Conservation (phyloP, 1,140 invertebrate genomes). For the Anastrepha ludens region DNA sequence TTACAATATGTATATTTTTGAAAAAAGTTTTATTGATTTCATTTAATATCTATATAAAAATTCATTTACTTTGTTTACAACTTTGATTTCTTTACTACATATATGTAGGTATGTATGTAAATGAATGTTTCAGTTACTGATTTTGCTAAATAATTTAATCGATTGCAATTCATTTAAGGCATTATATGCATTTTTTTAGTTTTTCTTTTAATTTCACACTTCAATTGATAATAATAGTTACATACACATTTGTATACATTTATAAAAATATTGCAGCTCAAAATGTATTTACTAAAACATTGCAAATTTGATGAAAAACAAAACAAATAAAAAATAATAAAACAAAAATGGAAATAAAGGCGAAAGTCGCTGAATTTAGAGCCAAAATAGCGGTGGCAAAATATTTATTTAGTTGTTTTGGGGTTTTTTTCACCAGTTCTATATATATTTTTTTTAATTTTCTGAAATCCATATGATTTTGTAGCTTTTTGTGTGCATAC, state of each 20-base stretch:
- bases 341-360: slow-evolving; percentile 27
- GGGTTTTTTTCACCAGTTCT: not conserved
- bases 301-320: not conserved
- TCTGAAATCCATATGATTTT: not conserved
- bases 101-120: not conserved
- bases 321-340: slow-evolving; percentile 16
- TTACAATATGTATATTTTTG: slow-evolving; percentile 1
- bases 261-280: slow-evolving; percentile 30
- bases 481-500: slow-evolving; percentile 20
- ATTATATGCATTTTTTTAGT: not conserved
- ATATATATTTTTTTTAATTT: not conserved
- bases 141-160: slow-evolving; percentile 42
- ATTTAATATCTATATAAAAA: slow-evolving; percentile 48
- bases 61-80: slow-evolving; percentile 27
- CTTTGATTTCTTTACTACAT: not conserved
- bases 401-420: too few relatives aligned
- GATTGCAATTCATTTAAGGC: slow-evolving; percentile 15
- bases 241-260: not conserved
- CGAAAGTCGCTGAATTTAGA: not conserved
- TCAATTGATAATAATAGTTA: not conserved
- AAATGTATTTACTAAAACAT: slow-evolving; percentile 4
- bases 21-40: slow-evolving; percentile 27
- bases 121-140: not conserved
- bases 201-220: slow-evolving; percentile 10
- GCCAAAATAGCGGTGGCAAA: not conserved